Conservation (phyloP, 2,113 vertebrate species). For the Lanius ludovicianus region DNA sequence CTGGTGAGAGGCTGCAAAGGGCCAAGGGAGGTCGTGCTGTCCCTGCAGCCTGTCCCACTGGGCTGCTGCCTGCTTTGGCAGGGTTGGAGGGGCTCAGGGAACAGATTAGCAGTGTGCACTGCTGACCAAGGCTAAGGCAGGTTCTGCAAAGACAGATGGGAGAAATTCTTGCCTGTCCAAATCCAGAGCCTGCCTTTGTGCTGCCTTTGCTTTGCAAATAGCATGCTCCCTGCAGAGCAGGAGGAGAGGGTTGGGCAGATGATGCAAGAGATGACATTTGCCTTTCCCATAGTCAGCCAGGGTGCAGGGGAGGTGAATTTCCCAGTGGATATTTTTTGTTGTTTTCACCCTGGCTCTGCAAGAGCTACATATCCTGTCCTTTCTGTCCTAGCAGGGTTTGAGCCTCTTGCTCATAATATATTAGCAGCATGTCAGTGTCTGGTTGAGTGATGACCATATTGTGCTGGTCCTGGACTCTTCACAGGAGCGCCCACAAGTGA, state of each 20-base stretch:
- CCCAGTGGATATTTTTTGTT: neutral
- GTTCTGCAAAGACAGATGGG: neutral
- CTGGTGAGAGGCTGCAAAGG: neutral
- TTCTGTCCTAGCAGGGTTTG: neutral
- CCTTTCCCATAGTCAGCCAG: neutral
- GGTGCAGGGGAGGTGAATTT: neutral
- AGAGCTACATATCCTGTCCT: neutral
- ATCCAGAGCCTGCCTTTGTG: neutral
- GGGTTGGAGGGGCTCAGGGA: neutral
- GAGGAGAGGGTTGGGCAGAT: neutral
- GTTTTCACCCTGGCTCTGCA: neutral
- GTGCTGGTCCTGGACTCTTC: neutral
- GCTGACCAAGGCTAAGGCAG: neutral
- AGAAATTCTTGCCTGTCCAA: neutral
- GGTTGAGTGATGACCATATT: neutral
- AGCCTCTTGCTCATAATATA: neutral
- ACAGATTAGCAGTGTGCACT: neutral
- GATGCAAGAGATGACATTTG: neutral
- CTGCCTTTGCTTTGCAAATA: neutral
- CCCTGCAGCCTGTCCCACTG: neutral
- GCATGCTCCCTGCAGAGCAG: neutral
- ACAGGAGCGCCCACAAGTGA: neutral
- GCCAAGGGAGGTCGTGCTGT: fast-evolving
- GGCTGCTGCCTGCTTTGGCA: neutral
- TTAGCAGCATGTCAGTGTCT: neutral